Base-by-base conservation (phyloP, 2,888 invertebrate genomes). In the Bellardia bayeri region DNA sequence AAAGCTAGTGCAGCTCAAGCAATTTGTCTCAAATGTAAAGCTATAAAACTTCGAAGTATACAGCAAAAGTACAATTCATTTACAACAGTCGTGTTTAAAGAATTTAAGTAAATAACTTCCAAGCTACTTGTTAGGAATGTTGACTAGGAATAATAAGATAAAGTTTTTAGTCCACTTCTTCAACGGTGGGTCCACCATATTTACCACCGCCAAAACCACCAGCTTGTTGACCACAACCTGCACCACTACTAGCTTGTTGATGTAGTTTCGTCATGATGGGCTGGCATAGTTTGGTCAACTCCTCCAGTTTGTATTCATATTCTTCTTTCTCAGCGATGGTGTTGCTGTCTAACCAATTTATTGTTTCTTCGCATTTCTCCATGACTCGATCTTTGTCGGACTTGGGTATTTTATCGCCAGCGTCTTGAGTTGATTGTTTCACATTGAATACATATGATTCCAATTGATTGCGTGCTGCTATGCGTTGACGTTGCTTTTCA, bases 311-410 rank as follows among this genome's bases (percentile, higher is more conserved):
- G 86, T 91, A 88, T 95, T 97, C 97, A 89, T 95, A 96, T 90
- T 98, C 97, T 5, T 96, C 95, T 90, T 96, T 96, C 68, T 96
- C 96, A 2, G 97, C 98, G 42, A 97, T 94, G 2, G 95, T 95
- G 91, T 98, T 97, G 54, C 94, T 93, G 90, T 98, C 98, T 87
- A 97, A 93, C 97, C 97, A 97, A 76, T 94, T 94, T 71, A 97
- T 93, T n/a, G 95, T 95, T 56, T 96, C 95, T 0, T 95, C 95
- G 90, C 96, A 96, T 91, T 95, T 96, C 85, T 95, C 94, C 72
- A 87, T 93, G 93, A 0, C 95, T 95, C 58, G 96, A 89, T 97
- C 96, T 93, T 96, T 96, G 89, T 97, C 97, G 4, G 94, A 93
- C 40, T 95, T 95, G 6, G 94, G 93, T 61, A 97, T 92, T 91